Percentiles rank a stretch among this genome's conserved stretches.
Conservation (phyloP, 2,797 vertebrate species). For the Oreortyx pictus region DNA sequence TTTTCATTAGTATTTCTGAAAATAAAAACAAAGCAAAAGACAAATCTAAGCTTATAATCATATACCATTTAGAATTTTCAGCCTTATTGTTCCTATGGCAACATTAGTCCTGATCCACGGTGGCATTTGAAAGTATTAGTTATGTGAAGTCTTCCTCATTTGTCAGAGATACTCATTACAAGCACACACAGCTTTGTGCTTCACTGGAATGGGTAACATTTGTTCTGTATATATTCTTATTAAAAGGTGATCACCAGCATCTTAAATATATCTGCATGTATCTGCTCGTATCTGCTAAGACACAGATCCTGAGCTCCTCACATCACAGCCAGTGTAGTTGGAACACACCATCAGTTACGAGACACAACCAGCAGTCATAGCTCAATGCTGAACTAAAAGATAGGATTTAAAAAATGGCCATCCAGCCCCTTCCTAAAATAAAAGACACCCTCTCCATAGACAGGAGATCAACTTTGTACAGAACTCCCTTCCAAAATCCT, state of each 20-base stretch:
- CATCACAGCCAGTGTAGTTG: neutral
- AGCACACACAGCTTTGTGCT: neutral
- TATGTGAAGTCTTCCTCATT: neutral
- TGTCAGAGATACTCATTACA: neutral
- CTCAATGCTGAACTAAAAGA: neutral
- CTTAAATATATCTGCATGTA: neutral
- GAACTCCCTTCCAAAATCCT: neutral
- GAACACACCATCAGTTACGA: neutral
- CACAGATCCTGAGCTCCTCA: neutral
- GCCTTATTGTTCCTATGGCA: conserved; percentile 24
- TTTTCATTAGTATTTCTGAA: neutral
- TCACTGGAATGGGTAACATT: neutral
- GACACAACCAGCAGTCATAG: neutral
- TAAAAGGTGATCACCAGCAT: neutral
- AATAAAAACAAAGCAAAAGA: neutral
- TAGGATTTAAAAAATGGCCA: neutral
- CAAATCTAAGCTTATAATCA: neutral
- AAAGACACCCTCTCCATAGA: neutral
- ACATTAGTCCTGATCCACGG: neutral
- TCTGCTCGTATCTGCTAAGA: neutral
- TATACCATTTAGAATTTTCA: neutral
- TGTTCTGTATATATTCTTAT: neutral
- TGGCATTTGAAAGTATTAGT: neutral
- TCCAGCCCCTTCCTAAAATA: neutral
- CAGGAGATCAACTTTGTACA: neutral